phyloP scores from a whole-genome alignment of 2,888 invertebrate species.

The Andrena minutula region DNA sequence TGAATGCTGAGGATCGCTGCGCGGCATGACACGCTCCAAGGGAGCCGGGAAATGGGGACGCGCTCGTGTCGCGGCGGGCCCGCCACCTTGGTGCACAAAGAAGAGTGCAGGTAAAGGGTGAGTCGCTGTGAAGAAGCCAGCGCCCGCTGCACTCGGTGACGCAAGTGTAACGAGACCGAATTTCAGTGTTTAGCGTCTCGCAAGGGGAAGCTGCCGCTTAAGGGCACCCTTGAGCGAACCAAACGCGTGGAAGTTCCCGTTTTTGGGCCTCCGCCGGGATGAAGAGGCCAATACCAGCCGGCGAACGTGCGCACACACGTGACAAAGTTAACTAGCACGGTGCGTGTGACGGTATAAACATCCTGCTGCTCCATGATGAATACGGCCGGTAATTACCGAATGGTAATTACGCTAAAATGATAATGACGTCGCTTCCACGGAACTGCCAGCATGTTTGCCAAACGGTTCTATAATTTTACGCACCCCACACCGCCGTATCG shows the following conservation, averaged over 20 bases:
- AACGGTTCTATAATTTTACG: conserved; percentile 70
- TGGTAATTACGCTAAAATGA: conserved; percentile 75
- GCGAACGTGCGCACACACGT: conserved; percentile 33
- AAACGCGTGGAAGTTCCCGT: background rate
- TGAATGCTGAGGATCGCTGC: conserved; percentile 30
- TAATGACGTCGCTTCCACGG: conserved; percentile 68
- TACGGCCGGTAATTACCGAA: conserved; percentile 70
- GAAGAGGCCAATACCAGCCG: conserved; percentile 7
- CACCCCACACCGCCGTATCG: conserved; percentile 18
- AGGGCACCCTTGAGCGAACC: background rate
- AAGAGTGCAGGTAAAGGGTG: background rate
- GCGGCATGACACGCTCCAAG: conserved; percentile 22
- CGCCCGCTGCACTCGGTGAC: background rate
- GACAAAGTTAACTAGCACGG: conserved; percentile 52
- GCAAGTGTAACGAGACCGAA: background rate
- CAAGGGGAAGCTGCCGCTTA: background rate
- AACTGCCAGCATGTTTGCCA: conserved; percentile 65
- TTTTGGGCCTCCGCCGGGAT: conserved; percentile 11
- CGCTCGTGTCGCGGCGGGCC: conserved; percentile 16
- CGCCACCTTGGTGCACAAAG: conserved; percentile 37
- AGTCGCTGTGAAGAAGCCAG: conserved; percentile 6
- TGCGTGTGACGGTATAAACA: conserved; percentile 65
- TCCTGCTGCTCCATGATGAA: conserved; percentile 65
- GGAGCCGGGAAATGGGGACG: background rate
- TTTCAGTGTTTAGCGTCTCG: conserved; percentile 8